phyloP scores from a whole-genome alignment of 2,888 invertebrate species.

The Chrysodeixis includens region DNA sequence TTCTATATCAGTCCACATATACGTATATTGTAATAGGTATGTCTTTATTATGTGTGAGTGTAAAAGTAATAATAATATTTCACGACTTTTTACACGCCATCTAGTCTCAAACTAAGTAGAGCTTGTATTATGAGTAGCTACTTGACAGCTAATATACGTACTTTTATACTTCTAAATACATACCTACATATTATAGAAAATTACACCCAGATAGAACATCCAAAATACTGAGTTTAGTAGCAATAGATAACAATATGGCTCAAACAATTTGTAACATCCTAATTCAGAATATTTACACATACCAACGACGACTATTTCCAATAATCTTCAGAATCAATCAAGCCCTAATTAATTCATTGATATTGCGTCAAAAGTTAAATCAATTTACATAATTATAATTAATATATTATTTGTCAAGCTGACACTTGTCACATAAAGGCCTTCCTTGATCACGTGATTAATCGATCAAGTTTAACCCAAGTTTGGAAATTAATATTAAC shows the following conservation, averaged over 20 bases:
- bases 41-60: neutral
- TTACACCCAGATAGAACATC: too few relatives aligned
- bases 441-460: slow-evolving; percentile 63
- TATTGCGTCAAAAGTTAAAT: slow-evolving; percentile 50
- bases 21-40: slow-evolving; percentile 30
- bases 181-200: too few relatives aligned
- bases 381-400: slow-evolving; percentile 48
- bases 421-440: slow-evolving; percentile 51
- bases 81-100: too few relatives aligned
- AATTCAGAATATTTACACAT: slow-evolving; percentile 4
- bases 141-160: too few relatives aligned
- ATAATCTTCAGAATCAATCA: slow-evolving; percentile 19
- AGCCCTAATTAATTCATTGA: slow-evolving; percentile 43
- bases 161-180: too few relatives aligned
- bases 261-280: slow-evolving; percentile 9
- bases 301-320: slow-evolving; percentile 18
- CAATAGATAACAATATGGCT: too few relatives aligned
- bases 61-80: too few relatives aligned
- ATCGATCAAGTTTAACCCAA: slow-evolving; percentile 46
- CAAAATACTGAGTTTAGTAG: too few relatives aligned
- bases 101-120: too few relatives aligned
- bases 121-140: too few relatives aligned
- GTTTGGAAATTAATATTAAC: slow-evolving; percentile 25
- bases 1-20: slow-evolving; percentile 60
- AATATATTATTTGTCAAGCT: slow-evolving; percentile 32